A percentile compares a stretch with the other conserved stretches of the same genome.
Evolutionary conservation across 2,888 invertebrate species (phyloP).

Genomic region (Graphium colonna): DNA sequence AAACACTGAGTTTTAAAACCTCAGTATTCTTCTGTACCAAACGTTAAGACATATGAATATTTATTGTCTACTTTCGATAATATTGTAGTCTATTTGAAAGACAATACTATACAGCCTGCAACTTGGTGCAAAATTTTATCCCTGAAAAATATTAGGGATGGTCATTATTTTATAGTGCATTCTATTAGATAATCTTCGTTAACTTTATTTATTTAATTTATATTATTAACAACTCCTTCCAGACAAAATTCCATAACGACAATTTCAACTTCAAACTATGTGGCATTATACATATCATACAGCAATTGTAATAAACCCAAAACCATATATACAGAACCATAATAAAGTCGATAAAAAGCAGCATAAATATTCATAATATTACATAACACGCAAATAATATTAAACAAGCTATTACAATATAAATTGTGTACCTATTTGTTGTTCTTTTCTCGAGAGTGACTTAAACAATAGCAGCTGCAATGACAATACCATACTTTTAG

Average conservation of each 20-base stretch:
- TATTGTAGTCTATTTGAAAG: no score
- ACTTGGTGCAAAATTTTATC: no score
- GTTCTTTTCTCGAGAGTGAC: conserved; percentile 74
- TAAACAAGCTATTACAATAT: conserved; percentile 59
- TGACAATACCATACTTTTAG: conserved; percentile 58
- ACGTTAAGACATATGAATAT: no score
- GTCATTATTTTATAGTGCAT: no score
- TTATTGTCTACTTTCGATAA: no score
- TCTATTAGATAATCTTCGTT: no score
- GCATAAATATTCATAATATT: conserved; percentile 6
- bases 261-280: conserved; percentile 9
- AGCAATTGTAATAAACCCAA: conserved; percentile 24
- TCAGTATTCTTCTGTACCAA: no score
- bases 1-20: no score
- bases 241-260: conserved; percentile 11
- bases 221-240: no score
- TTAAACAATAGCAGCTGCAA: conserved; percentile 80
- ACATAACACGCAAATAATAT: conserved; percentile 46
- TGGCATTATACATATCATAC: conserved; percentile 24
- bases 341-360: conserved; percentile 11
- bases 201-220: no score
- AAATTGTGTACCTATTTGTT: conserved; percentile 73
- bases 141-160: no score
- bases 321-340: background rate
- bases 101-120: no score